Base-by-base conservation (phyloP, 2,888 invertebrate species). In the Drosophila ustulata region DNA sequence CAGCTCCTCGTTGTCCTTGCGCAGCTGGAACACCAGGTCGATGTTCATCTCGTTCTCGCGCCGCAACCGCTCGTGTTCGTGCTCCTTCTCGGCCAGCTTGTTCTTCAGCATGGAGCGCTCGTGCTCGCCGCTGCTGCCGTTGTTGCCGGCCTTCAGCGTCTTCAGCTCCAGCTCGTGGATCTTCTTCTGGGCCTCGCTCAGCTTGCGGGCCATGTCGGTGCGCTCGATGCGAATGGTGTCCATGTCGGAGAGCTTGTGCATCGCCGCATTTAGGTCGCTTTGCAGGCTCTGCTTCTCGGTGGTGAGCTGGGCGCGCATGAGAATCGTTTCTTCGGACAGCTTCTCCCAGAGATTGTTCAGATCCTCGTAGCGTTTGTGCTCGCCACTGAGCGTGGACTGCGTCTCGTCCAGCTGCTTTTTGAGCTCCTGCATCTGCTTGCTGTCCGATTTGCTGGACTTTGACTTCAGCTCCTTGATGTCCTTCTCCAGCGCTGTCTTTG, bases 261-360 rank as follows among this genome's bases (percentile, higher is more conserved):
- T 90, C 4, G 81, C 66, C n/a, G 89, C 66, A 39, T 67, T 90
- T 11, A 92, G 65, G 56, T 93, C 92, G 25, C 82, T 94, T 91
- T 96, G 95, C 11, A 97, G 93, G 81, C 95, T 94, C 92, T 97
- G 96, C 89, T 96, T 97, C 90, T 97, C 96, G 62, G 95, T 95
- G 4, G 96, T 96, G 3, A 97, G 93, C 90, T 96, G 95, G 6
- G 96, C 96, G 92, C 97, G 97, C 70, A 96, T 96, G 0, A 96
- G 94, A 0, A 97, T 96, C 79, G 96, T 96, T 88, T 97, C 97
- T 90, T 97, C 97, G 90, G 96, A 96, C 39, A 98, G 92, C 69
- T 96, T 94, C 91, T 97, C 97, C 92, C 97, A 97, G 91, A 96
- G 97, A 18, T 94, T 94, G 32, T 96, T 97, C 58, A 98, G 93